Percentiles rank a stretch among this genome's conserved stretches.
Evolutionary conservation across 2,797 vertebrate genomes (phyloP).

Genomic region (Mormyrops attenuatus): DNA sequence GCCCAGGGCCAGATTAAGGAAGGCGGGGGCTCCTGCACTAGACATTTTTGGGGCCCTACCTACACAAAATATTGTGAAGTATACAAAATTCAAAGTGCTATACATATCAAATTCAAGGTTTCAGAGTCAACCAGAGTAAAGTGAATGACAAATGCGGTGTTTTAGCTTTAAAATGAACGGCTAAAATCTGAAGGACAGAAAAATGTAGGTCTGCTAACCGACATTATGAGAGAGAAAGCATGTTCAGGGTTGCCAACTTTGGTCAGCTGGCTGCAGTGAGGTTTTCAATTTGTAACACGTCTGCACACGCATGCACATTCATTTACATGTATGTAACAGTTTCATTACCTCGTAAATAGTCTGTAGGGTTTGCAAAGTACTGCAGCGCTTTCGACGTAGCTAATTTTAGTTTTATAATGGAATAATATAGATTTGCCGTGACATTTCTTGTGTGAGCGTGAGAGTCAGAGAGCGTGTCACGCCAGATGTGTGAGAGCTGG

Average conservation of each 20-base stretch:
- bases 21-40: not conserved
- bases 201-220: not conserved
- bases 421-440: not conserved
- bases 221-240: not conserved
- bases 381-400: not conserved
- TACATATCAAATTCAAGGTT: not conserved
- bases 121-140: not conserved
- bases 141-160: not conserved
- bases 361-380: not conserved
- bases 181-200: not conserved
- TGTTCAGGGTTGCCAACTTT: not conserved
- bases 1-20: not conserved
- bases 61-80: not conserved
- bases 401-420: not conserved
- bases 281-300: not conserved
- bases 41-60: not conserved
- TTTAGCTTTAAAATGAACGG: not conserved
- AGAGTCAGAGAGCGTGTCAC: not conserved
- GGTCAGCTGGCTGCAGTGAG: not conserved
- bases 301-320: not conserved
- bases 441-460: not conserved
- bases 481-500: not conserved
- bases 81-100: not conserved
- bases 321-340: not conserved
- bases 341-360: not conserved